Percentiles rank a stretch among this genome's conserved stretches.
Conservation (phyloP, 1,140 invertebrate species). For the Drosophila ananassae region DNA sequence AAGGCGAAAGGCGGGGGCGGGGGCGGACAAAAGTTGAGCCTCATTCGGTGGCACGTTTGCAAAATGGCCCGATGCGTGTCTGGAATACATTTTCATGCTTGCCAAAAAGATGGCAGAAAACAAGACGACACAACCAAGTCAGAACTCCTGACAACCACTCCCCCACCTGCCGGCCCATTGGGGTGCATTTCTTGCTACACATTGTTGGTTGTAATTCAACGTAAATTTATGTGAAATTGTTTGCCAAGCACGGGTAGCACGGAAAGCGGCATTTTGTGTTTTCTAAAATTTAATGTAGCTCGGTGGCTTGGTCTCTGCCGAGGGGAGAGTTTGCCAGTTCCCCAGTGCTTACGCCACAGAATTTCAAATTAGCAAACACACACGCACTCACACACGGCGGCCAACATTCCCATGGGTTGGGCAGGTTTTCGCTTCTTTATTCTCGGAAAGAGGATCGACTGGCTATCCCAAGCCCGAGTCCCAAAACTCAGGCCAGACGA, state of each 20-base stretch:
- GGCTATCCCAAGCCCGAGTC: background rate
- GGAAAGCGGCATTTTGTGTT: constrained; percentile 73
- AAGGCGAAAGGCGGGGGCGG: background rate
- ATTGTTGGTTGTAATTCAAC: constrained; percentile 69
- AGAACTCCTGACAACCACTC: constrained; percentile 20
- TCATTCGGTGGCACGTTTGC: constrained; percentile 82
- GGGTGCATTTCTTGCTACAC: constrained; percentile 58
- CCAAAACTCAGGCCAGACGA: constrained; percentile 23
- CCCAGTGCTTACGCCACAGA: constrained; percentile 47
- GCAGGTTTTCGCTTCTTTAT: constrained; percentile 28
- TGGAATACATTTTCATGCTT: constrained; percentile 80
- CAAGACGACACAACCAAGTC: constrained; percentile 32
- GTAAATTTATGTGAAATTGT: constrained; percentile 79
- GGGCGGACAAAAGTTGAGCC: constrained; percentile 29
- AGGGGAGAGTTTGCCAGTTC: constrained; percentile 1
- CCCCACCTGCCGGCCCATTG: constrained; percentile 5
- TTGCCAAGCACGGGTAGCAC: constrained; percentile 50
- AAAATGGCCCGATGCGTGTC: constrained; percentile 80
- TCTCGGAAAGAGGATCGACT: constrained; percentile 5
- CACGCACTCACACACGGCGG: constrained; percentile 12
- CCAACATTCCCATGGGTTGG: constrained; percentile 33
- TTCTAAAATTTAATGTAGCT: constrained; percentile 73
- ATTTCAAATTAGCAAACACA: constrained; percentile 62
- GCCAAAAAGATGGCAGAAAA: constrained; percentile 62
- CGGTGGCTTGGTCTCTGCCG: background rate